phyloP scores from a whole-genome alignment of 2,113 vertebrate species.

The Uropsilus gracilis region DNA sequence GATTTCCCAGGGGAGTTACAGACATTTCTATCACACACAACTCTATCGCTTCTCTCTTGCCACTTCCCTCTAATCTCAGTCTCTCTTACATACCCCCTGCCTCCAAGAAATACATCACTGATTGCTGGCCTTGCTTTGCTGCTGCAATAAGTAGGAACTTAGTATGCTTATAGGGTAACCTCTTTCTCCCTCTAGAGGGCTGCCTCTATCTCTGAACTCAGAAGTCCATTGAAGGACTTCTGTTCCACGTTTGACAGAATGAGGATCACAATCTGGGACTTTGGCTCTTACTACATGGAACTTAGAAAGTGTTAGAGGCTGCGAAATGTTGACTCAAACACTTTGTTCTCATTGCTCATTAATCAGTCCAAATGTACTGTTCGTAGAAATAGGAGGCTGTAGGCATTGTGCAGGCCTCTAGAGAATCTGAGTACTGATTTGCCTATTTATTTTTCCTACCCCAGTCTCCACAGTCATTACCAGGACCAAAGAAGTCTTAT shows the following conservation, averaged over 20 bases:
- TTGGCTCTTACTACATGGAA: neutral
- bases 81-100: neutral
- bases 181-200: neutral
- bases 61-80: neutral
- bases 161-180: neutral
- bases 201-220: neutral
- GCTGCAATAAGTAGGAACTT: neutral
- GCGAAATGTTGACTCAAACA: slow-evolving; percentile 23
- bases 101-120: neutral
- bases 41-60: neutral
- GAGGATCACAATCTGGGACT: neutral
- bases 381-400: slow-evolving; percentile 21
- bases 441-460: slow-evolving; percentile 40
- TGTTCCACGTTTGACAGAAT: neutral
- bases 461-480: slow-evolving; percentile 14
- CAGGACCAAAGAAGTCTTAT: neutral
- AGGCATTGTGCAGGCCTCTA: neutral
- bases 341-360: slow-evolving; percentile 48
- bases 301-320: neutral
- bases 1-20: neutral
- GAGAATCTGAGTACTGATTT: slow-evolving; percentile 7
- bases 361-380: slow-evolving; percentile 37
- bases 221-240: neutral
- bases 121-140: neutral
- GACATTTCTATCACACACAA: neutral